A percentile compares a stretch with the other conserved stretches of the same genome.
Conservation (phyloP, 2,888 invertebrate species). For the Melieria omissa region DNA sequence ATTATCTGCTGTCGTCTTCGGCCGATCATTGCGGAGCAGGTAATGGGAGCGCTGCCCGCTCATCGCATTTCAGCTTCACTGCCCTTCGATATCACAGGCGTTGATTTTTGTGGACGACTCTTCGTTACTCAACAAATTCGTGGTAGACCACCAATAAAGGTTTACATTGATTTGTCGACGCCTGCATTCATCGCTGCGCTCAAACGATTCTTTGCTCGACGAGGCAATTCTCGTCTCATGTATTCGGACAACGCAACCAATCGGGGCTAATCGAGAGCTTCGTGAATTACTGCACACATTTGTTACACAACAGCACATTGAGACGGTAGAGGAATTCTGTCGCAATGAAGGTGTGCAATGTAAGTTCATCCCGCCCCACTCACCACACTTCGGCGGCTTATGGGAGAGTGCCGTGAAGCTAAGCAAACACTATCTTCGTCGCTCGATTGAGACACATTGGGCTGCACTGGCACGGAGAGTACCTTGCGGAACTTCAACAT, state of each 20-base stretch:
- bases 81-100: background rate
- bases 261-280: conserved; percentile 35
- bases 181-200: conserved; percentile 20
- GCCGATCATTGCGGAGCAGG: conserved; percentile 1
- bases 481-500: conserved; percentile 24
- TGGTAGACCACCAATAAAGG: conserved; percentile 9
- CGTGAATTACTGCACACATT: conserved; percentile 16
- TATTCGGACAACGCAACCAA: conserved; percentile 36
- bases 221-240: conserved; percentile 19
- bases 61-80: background rate
- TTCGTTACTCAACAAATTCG: background rate
- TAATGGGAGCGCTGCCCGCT: conserved; percentile 7
- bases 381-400: conserved; percentile 39
- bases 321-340: background rate
- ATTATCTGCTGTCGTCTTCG: too few species aligned
- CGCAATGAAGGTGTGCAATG: conserved; percentile 25
- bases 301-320: conserved; percentile 19
- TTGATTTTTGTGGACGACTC: conserved; percentile 1
- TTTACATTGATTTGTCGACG: conserved; percentile 6
- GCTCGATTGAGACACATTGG: conserved; percentile 15
- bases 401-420: conserved; percentile 41
- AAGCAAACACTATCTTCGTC: conserved; percentile 24
- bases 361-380: conserved; percentile 33
- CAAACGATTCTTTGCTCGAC: conserved; percentile 22
- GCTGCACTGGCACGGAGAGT: conserved; percentile 34